phyloP scores from a whole-genome alignment of 2,797 vertebrate species.

The Bufotes viridis region DNA sequence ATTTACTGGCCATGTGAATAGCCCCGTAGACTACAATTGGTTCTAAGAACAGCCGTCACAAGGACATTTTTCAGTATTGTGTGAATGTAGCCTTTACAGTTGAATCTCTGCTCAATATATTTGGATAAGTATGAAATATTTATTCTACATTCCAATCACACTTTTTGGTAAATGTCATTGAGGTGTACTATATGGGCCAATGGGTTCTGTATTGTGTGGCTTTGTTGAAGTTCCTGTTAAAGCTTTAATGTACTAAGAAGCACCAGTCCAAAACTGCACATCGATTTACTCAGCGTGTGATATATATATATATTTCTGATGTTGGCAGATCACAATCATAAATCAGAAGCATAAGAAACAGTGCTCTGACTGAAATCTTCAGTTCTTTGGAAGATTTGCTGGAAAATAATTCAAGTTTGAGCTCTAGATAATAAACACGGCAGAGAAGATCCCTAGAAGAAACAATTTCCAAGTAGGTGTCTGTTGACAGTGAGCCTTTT shows the following conservation, averaged over 20 bases:
- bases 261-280: not conserved
- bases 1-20: no score
- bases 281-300: not conserved
- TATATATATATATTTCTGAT: constrained; percentile 35
- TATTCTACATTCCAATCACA: not conserved
- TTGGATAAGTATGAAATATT: not conserved
- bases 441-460: not conserved
- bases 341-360: not conserved
- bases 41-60: no score
- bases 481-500: not conserved
- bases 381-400: constrained; percentile 9
- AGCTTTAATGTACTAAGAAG: not conserved
- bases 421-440: not conserved
- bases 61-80: no score
- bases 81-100: no score
- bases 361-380: not conserved
- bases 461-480: not conserved
- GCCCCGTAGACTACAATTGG: no score
- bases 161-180: not conserved
- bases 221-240: not conserved
- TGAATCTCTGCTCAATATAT: no score
- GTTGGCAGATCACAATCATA: constrained; percentile 7
- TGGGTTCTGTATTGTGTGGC: no score
- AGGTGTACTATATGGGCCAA: not conserved
- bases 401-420: not conserved